Evolutionary conservation across 1,140 invertebrate species (phyloP), one percentile per base, ranked within the genome.

Genomic region (Bradynema listronoti): DNA sequence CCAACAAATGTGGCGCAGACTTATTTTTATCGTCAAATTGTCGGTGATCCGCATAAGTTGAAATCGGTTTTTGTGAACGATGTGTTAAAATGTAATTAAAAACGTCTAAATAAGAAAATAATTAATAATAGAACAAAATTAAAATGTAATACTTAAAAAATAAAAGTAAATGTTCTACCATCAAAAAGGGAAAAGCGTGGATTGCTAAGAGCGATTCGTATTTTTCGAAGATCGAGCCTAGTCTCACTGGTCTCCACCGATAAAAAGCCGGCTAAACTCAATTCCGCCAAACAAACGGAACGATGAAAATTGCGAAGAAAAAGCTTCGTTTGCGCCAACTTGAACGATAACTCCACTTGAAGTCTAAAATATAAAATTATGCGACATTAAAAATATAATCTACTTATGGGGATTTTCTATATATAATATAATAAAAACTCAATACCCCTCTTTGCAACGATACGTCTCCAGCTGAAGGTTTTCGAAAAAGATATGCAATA

Each of bases 401-500:
- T 11, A 11, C 46, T 11, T 19, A n/a, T n/a, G n/a, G n/a, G n/a
- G n/a, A n/a, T n/a, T n/a, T n/a, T n/a, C n/a, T n/a, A n/a, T n/a
- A n/a, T n/a, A n/a, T n/a, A n/a, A n/a, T n/a, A n/a, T n/a, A n/a
- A n/a, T n/a, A n/a, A n/a, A n/a, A n/a, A n/a, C n/a, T n/a, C n/a
- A 5, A 3, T 24, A 55, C 52, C 66, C 67, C 39, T 59, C 61
- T 32, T 56, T 45, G 27, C 67, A 62, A 36, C 64, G 45, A 54
- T 65, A 72, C 2, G 71, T 64, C n/a, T 80, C 78, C 9, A 78
- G 42, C 1, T 62, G 57, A 16, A 80, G 56, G 47, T 75, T 69
- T 29, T 79, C 72, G n/a, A 74, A 61, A 22, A 77, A 68, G n/a
- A 79, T 54, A 56, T 80, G 79, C 1, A 80, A 60, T 36, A 80